Evolutionary conservation across 2,797 vertebrate genomes (phyloP).

Genomic region (Gephyroberyx darwinii): DNA sequence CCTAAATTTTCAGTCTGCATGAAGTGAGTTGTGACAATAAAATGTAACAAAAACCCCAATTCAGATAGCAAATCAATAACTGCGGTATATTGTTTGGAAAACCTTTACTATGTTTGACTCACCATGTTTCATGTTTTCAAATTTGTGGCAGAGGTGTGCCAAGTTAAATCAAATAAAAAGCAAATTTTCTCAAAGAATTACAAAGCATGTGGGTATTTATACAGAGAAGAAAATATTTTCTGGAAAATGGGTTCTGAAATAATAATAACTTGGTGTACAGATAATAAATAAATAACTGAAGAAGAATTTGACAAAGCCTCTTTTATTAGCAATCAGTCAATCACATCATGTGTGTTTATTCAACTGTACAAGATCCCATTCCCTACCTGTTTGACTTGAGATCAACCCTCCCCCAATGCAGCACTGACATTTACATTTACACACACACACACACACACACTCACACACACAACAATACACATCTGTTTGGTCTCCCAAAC

Average conservation of each 20-base stretch:
- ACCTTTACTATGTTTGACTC: neutral
- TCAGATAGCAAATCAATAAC: neutral
- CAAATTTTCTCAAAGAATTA: too few relatives aligned
- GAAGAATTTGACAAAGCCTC: too few relatives aligned
- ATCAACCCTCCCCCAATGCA: slow-evolving; percentile 22
- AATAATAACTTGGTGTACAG: slow-evolving; percentile 7
- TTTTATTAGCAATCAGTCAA: too few relatives aligned
- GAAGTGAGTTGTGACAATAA: neutral
- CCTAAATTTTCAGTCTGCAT: neutral
- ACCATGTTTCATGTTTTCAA: neutral
- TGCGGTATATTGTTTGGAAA: neutral
- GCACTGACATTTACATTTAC: slow-evolving; percentile 18
- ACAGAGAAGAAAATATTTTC: neutral
- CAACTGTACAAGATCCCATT: slow-evolving; percentile 38
- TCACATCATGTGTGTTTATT: slow-evolving; percentile 18
- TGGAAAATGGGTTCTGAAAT: neutral
- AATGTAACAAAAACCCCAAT: neutral
- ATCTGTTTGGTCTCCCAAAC: slow-evolving; percentile 37
- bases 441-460: slow-evolving; percentile 17
- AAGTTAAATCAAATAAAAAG: too few relatives aligned
- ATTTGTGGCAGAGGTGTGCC: neutral
- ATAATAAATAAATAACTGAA: too few relatives aligned
- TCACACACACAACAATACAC: slow-evolving; percentile 49
- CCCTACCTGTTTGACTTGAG: slow-evolving; percentile 37
- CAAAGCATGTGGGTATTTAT: too few relatives aligned